phyloP scores from a whole-genome alignment of 2,888 invertebrate species.

The Pegoplata infirma region DNA sequence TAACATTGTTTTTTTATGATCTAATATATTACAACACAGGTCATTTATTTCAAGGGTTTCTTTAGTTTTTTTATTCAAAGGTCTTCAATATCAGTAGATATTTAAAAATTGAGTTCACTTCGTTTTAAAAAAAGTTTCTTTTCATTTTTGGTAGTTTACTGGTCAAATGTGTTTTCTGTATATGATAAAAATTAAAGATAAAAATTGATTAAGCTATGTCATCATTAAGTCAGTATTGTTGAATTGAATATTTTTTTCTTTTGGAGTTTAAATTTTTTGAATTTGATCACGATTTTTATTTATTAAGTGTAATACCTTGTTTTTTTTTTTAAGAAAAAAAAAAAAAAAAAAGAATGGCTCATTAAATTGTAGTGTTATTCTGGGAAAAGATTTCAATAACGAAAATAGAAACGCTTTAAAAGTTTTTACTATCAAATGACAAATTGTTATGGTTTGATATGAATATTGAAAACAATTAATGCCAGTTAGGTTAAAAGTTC shows the following conservation, averaged over 20 bases:
- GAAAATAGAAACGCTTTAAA: constrained; percentile 15
- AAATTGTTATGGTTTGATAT: constrained; percentile 33
- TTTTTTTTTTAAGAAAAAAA: constrained; percentile 16
- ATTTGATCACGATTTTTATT: constrained; percentile 53
- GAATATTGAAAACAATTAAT: constrained; percentile 24
- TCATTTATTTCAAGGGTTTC: constrained; percentile 19
- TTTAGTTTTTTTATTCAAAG: background rate
- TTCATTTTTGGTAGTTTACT: background rate
- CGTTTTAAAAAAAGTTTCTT: background rate
- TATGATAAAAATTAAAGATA: constrained; percentile 9
- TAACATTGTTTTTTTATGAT: constrained; percentile 37
- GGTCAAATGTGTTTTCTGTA: background rate
- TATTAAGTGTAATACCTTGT: constrained; percentile 50
- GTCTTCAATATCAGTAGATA: background rate
- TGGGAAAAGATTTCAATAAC: constrained; percentile 16
- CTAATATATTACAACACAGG: constrained; percentile 4
- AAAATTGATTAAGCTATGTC: constrained; percentile 56
- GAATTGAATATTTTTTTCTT: background rate
- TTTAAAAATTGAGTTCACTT: constrained; percentile 12
- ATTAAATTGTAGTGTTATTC: constrained; percentile 41
- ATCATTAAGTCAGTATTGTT: constrained; percentile 54
- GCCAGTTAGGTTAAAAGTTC: background rate
- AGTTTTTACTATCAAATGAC: constrained; percentile 37
- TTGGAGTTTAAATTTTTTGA: background rate
- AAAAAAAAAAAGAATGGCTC: background rate